A percentile compares a stretch with the other conserved stretches of the same genome.
phyloP scores from a whole-genome alignment of 1,140 invertebrate genomes.

The Capitella teleta region DNA sequence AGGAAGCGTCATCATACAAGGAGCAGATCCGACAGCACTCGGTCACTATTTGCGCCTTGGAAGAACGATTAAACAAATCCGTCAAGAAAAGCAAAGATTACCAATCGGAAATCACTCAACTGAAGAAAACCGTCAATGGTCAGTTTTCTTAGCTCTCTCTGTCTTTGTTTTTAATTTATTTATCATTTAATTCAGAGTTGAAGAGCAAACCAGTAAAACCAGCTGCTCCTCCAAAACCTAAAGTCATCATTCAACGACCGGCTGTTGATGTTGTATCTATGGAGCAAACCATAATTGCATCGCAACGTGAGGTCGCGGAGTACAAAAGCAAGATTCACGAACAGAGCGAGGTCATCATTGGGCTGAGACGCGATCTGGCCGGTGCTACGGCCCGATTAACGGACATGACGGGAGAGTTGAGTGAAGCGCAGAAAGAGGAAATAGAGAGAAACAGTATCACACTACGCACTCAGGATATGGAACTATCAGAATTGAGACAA shows the following conservation, averaged over 20 bases:
- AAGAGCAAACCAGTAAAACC: slow-evolving; percentile 19
- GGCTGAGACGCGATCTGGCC: slow-evolving; percentile 30
- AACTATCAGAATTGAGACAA: slow-evolving; percentile 30
- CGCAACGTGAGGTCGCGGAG: slow-evolving; percentile 32
- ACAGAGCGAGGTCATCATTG: slow-evolving; percentile 33
- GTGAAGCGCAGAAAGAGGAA: slow-evolving; percentile 39
- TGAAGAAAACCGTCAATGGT: slow-evolving; percentile 30
- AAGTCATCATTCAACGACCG: slow-evolving; percentile 31
- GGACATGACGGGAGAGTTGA: slow-evolving; percentile 39
- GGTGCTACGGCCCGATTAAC: slow-evolving; percentile 36
- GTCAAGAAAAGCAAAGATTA: slow-evolving; percentile 34
- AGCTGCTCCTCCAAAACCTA: slow-evolving; percentile 25
- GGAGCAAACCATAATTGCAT: slow-evolving; percentile 28
- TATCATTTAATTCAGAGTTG: slow-evolving; percentile 11
- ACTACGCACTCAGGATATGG: slow-evolving; percentile 24
- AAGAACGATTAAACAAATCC: slow-evolving; percentile 33
- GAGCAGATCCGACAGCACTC: slow-evolving; percentile 40
- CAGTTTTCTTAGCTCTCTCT: background rate
- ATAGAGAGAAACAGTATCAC: slow-evolving; percentile 31
- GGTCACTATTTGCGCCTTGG: slow-evolving; percentile 40
- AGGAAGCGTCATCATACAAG: slow-evolving; percentile 25
- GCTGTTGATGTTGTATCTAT: slow-evolving; percentile 23
- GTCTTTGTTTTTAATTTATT: background rate
- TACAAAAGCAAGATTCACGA: slow-evolving; percentile 29
- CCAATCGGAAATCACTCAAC: slow-evolving; percentile 22